Evolutionary conservation across 2,797 vertebrate species (phyloP).

Genomic region (Hoplostethus atlanticus): DNA sequence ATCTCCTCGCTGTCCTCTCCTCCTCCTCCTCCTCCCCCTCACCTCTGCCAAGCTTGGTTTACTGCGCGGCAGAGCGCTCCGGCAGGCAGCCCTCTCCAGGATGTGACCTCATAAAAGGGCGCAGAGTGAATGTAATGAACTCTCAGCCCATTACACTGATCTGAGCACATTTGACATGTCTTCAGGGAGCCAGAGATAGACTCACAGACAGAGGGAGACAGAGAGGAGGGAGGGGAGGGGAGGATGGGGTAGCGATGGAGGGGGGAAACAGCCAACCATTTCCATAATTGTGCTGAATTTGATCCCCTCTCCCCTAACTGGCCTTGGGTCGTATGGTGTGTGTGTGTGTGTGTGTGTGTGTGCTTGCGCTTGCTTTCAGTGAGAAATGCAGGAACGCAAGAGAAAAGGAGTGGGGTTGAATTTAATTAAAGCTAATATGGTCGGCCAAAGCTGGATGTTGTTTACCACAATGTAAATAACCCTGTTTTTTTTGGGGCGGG

Average conservation of each 20-base stretch:
- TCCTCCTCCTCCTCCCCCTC: slow-evolving; percentile 14
- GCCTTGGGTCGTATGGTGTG: slow-evolving; percentile 35
- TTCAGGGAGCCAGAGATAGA: slow-evolving; percentile 73
- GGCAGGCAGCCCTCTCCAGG: slow-evolving; percentile 75
- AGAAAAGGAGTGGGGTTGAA: slow-evolving; percentile 30
- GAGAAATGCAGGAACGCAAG: slow-evolving; percentile 38
- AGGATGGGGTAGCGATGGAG: slow-evolving; percentile 19
- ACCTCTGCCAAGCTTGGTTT: slow-evolving; percentile 76
- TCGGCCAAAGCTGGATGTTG: slow-evolving; percentile 34
- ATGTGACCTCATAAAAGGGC: slow-evolving; percentile 86
- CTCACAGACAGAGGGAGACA: slow-evolving; percentile 49
- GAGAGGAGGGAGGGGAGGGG: slow-evolving; percentile 23
- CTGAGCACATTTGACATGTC: slow-evolving; percentile 82
- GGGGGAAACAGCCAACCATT: slow-evolving; percentile 59
- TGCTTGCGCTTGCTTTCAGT: not conserved
- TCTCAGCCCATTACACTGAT: slow-evolving; percentile 84
- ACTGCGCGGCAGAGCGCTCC: slow-evolving; percentile 69
- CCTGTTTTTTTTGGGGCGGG: not conserved
- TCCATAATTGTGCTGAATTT: slow-evolving; percentile 73
- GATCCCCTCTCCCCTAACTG: slow-evolving; percentile 56
- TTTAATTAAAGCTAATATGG: slow-evolving; percentile 70
- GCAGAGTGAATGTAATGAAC: slow-evolving; percentile 82
- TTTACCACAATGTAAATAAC: slow-evolving; percentile 53
- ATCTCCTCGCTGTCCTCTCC: slow-evolving; percentile 4
- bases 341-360: slow-evolving; percentile 11